Percentiles rank a stretch among this genome's conserved stretches.
phyloP scores from a whole-genome alignment of 2,797 vertebrate genomes.

The Parauchenoglanis ngamensis region DNA sequence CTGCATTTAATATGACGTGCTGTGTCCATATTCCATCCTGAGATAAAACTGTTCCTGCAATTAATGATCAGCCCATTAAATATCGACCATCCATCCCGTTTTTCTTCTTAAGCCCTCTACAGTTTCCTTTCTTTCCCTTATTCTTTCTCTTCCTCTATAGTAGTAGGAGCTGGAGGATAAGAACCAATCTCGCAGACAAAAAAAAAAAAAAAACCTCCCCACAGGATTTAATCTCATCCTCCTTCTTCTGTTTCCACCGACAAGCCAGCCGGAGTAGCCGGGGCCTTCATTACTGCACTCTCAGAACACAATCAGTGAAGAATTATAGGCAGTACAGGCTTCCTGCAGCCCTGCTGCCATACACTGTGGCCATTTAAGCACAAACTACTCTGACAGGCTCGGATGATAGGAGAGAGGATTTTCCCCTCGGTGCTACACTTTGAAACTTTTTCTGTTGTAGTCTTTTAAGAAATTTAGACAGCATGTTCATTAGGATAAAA shows the following conservation, averaged over 20 bases:
- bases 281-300: constrained; percentile 73
- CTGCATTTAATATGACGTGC: not conserved
- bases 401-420: constrained; percentile 34
- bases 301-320: constrained; percentile 73
- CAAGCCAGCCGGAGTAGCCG: constrained; percentile 65
- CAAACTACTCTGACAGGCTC: constrained; percentile 40
- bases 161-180: constrained; percentile 72
- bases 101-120: constrained; percentile 34
- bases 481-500: constrained; percentile 35
- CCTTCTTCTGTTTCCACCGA: constrained; percentile 75
- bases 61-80: constrained; percentile 22
- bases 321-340: constrained; percentile 67
- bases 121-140: constrained; percentile 56
- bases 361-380: constrained; percentile 42
- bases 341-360: constrained; percentile 52
- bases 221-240: constrained; percentile 80
- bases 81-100: constrained; percentile 43
- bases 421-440: constrained; percentile 13
- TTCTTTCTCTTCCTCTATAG: constrained; percentile 63
- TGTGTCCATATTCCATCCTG: not conserved
- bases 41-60: constrained; percentile 4
- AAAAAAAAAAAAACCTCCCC: constrained; percentile 66
- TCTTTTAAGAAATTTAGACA: constrained; percentile 28
- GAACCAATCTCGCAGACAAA: constrained; percentile 77
- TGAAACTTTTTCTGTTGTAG: constrained; percentile 26